A percentile compares a stretch with the other conserved stretches of the same genome.
Evolutionary conservation across 2,113 vertebrate species (phyloP).

Genomic region (Neodontobutis hainanensis): DNA sequence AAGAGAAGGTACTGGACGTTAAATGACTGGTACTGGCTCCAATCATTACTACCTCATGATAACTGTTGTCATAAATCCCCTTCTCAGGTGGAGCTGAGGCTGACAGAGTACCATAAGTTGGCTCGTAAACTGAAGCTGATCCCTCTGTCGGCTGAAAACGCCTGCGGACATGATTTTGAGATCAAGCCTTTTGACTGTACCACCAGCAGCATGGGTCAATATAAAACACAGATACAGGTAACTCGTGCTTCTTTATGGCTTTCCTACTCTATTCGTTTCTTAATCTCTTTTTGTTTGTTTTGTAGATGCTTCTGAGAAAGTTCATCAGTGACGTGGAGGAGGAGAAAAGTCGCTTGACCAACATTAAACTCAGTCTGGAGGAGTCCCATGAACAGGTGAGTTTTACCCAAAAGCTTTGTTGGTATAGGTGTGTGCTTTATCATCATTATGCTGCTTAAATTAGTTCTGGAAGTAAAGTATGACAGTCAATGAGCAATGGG

Average conservation of each 20-base stretch:
- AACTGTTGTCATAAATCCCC: neutral
- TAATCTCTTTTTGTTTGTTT: neutral
- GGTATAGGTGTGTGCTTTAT: no score
- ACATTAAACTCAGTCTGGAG: slow-evolving; percentile 73
- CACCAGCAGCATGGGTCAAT: slow-evolving; percentile 78
- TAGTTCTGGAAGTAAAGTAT: no score
- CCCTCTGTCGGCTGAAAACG: slow-evolving; percentile 88
- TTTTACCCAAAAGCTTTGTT: neutral
- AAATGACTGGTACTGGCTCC: no score
- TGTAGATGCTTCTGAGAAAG: slow-evolving; percentile 75
- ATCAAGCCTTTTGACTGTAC: slow-evolving; percentile 85
- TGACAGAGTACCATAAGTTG: slow-evolving; percentile 90
- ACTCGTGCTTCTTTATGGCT: neutral
- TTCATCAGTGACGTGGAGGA: slow-evolving; percentile 78
- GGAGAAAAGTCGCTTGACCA: slow-evolving; percentile 68
- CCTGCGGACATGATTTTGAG: slow-evolving; percentile 89
- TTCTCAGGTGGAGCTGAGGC: slow-evolving; percentile 83
- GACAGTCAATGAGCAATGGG: no score
- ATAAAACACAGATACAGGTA: slow-evolving; percentile 88
- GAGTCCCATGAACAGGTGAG: slow-evolving; percentile 77
- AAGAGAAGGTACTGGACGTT: slow-evolving; percentile 82
- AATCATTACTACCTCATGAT: no score
- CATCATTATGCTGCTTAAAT: no score
- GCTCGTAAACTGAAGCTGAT: slow-evolving; percentile 94
- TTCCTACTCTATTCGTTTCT: neutral